phyloP scores from a whole-genome alignment of 1,140 invertebrate genomes.

The Aphidius ervi region DNA sequence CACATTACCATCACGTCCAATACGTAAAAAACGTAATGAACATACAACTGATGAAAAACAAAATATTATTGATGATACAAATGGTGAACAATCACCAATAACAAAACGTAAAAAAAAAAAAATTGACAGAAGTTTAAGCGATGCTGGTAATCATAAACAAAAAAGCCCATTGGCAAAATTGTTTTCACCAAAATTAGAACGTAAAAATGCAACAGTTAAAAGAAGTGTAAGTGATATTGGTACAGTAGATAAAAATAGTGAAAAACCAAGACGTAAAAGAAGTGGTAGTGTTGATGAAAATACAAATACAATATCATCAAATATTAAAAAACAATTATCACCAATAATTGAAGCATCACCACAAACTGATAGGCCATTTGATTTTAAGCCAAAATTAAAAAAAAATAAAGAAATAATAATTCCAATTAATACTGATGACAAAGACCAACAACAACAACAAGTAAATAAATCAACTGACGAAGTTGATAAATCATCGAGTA shows the following conservation, averaged over 20 bases:
- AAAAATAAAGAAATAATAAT: constrained; percentile 16
- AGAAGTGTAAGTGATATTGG: constrained; percentile 50
- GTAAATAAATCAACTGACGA: constrained; percentile 31
- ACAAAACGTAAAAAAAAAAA: constrained; percentile 42
- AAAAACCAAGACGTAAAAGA: constrained; percentile 39
- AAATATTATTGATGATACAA: constrained; percentile 37
- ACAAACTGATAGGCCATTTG: constrained; percentile 59
- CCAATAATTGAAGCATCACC: constrained; percentile 69
- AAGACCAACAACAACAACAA: constrained; percentile 1
- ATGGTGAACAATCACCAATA: constrained; percentile 33
- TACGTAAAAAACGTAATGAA: constrained; percentile 51
- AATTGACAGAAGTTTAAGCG: constrained; percentile 62
- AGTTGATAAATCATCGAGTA: constrained; percentile 26
- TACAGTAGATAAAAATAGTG: constrained; percentile 41
- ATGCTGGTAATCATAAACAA: constrained; percentile 56
- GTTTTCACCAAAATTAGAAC: constrained; percentile 44
- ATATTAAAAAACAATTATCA: constrained; percentile 64
- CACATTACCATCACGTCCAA: constrained; percentile 56
- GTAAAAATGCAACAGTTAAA: constrained; percentile 35
- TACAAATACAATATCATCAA: constrained; percentile 20
- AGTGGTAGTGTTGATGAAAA: constrained; percentile 48
- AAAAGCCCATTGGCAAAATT: constrained; percentile 39
- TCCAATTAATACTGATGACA: constrained; percentile 7
- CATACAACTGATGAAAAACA: constrained; percentile 34
- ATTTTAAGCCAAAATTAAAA: constrained; percentile 34